Conservation (phyloP, 92 coral and sea anemone species). For the Siderastrea siderea region DNA sequence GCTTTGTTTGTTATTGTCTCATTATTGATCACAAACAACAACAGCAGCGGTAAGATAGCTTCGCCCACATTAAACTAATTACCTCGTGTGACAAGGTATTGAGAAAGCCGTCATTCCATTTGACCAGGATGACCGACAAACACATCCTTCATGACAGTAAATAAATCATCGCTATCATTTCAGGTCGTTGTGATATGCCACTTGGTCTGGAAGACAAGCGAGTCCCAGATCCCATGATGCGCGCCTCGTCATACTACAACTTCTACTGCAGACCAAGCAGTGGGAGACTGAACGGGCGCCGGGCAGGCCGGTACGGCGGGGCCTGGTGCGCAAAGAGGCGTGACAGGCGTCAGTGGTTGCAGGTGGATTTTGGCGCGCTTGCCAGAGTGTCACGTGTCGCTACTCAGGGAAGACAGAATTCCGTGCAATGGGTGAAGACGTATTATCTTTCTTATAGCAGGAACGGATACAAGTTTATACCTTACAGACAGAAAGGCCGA, state of each 20-base stretch:
- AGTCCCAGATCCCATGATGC: constrained; percentile 69
- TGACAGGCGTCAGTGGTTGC: constrained; percentile 79
- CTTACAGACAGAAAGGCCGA: constrained; percentile 68
- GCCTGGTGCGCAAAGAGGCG: constrained; percentile 88
- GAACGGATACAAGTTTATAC: constrained; percentile 66
- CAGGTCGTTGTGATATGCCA: constrained; percentile 92
- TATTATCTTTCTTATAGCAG: constrained; percentile 80
- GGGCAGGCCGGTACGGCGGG: constrained; percentile 65
- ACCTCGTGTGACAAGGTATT: neutral
- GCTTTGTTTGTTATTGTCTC: no score
- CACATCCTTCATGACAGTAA: neutral
- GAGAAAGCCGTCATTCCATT: neutral
- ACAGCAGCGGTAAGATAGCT: no score
- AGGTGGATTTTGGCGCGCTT: constrained; percentile 86
- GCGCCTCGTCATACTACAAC: constrained; percentile 83
- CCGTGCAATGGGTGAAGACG: constrained; percentile 80
- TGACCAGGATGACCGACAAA: neutral
- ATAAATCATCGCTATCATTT: neutral
- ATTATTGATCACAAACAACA: no score
- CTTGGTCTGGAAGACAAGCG: constrained; percentile 87
- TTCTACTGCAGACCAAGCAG: constrained; percentile 75
- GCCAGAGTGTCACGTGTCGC: constrained; percentile 74
- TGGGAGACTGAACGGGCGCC: constrained; percentile 79
- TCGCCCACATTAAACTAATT: no score
- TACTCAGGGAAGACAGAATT: constrained; percentile 87